Conservation (phyloP, 2,113 vertebrate genomes). For the Syngnathus floridae region DNA sequence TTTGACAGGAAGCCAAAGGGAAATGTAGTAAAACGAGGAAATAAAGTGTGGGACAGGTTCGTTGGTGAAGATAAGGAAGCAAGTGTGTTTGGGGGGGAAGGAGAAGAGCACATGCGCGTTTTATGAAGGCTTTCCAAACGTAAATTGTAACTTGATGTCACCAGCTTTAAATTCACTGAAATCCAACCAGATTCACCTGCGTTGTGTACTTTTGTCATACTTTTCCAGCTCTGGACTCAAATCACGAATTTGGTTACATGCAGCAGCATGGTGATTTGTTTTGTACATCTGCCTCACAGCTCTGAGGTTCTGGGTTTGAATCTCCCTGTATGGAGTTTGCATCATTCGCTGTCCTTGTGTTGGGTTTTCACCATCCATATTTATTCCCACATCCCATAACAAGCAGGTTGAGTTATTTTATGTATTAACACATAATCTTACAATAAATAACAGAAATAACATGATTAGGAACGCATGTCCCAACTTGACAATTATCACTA, state of each 20-base stretch:
- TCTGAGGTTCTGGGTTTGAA: not conserved
- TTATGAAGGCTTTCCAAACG: not conserved
- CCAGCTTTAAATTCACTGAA: not conserved
- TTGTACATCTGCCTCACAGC: not conserved
- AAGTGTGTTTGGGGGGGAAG: slow-evolving; percentile 2
- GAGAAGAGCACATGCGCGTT: not conserved
- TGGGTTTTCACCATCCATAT: too few relatives aligned
- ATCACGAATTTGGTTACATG: not conserved
- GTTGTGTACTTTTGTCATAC: not conserved
- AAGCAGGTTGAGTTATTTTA: too few relatives aligned
- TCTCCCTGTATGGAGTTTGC: not conserved
- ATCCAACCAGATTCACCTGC: too few relatives aligned
- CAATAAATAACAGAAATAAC: not conserved
- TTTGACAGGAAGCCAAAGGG: not conserved
- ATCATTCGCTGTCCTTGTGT: too few relatives aligned
- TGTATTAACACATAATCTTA: not conserved
- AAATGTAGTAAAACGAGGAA: slow-evolving; percentile 2
- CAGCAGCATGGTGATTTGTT: not conserved
- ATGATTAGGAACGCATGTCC: not conserved
- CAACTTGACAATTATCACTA: not conserved
- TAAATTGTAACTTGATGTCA: not conserved
- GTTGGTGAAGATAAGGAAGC: slow-evolving; percentile 61
- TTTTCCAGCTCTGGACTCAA: not conserved
- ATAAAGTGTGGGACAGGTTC: slow-evolving; percentile 47
- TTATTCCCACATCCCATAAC: too few relatives aligned